A percentile compares a stretch with the other conserved stretches of the same genome.
Evolutionary conservation across 2,113 vertebrate species (phyloP).

Genomic region (Terrapene triunguis): DNA sequence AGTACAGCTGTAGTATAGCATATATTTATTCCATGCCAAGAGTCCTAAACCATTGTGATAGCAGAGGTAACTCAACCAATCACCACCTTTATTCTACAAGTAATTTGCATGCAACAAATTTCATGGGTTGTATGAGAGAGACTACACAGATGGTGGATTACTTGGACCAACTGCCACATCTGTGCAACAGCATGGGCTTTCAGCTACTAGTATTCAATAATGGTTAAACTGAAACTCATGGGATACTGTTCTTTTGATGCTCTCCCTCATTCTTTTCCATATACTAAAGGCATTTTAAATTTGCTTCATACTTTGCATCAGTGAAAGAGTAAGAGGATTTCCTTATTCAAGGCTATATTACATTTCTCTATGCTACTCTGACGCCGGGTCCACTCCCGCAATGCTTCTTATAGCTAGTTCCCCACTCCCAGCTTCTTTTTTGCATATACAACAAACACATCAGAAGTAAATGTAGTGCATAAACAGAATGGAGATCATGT

Average conservation of each 20-base stretch:
- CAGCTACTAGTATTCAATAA: neutral
- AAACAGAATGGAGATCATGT: neutral
- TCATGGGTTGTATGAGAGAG: neutral
- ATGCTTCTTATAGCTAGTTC: neutral
- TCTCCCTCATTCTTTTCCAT: neutral
- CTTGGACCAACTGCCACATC: neutral
- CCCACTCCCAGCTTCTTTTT: neutral
- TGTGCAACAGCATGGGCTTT: neutral
- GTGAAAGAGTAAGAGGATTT: neutral
- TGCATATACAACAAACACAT: neutral
- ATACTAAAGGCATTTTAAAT: neutral
- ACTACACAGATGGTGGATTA: neutral
- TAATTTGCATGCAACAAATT: neutral
- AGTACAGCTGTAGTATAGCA: neutral
- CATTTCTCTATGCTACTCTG: neutral
- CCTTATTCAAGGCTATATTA: neutral
- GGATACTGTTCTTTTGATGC: neutral
- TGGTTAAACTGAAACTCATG: neutral
- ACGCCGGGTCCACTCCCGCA: neutral
- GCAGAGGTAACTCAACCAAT: neutral
- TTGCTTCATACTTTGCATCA: neutral
- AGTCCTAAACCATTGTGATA: neutral
- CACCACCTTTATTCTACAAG: neutral
- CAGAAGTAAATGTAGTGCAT: neutral
- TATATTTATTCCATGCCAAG: neutral